phyloP scores from a whole-genome alignment of 2,113 vertebrate genomes.

The Cyprinodon brontotheroides region DNA sequence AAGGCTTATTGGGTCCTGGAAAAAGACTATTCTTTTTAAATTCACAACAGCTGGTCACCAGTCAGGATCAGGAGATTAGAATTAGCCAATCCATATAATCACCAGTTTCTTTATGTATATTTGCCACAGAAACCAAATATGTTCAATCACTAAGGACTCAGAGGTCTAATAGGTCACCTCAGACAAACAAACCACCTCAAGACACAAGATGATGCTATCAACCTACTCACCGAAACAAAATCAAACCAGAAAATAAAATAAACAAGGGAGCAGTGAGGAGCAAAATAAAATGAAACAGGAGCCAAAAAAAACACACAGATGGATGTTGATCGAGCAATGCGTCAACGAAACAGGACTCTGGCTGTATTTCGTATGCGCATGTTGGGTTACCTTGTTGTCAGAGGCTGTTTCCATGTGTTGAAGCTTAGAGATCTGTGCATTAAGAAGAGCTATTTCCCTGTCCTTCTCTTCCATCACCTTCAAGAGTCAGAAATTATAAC shows the following conservation, averaged over 20 bases:
- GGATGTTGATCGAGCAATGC: slow-evolving; percentile 59
- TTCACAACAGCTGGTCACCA: too few relatives aligned
- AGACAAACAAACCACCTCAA: slow-evolving; percentile 58
- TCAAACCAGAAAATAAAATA: slow-evolving; percentile 10
- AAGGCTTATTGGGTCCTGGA: too few relatives aligned
- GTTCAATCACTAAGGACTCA: slow-evolving; percentile 38
- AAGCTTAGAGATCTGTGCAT: slow-evolving; percentile 87
- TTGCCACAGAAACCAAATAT: background rate
- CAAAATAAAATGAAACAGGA: slow-evolving; percentile 46
- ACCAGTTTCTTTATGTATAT: background rate
- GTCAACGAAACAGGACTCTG: slow-evolving; percentile 50
- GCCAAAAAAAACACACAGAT: slow-evolving; percentile 60
- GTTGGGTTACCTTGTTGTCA: slow-evolving; percentile 88
- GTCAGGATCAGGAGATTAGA: too few relatives aligned
- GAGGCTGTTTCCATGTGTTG: slow-evolving; percentile 84
- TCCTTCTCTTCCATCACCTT: slow-evolving; percentile 91
- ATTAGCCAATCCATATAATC: too few relatives aligned
- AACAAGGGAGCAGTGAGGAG: slow-evolving; percentile 20
- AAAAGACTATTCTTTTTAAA: too few relatives aligned
- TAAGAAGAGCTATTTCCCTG: slow-evolving; percentile 86
- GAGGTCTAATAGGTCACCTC: slow-evolving; percentile 58
- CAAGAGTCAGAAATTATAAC: slow-evolving; percentile 83
- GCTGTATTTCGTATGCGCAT: slow-evolving; percentile 56
- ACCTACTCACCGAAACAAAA: slow-evolving; percentile 58
- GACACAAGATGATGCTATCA: slow-evolving; percentile 40